Percentiles rank a stretch among this genome's conserved stretches.
Conservation (phyloP, 1,140 invertebrate genomes). For the Zaprionus nigranus region DNA sequence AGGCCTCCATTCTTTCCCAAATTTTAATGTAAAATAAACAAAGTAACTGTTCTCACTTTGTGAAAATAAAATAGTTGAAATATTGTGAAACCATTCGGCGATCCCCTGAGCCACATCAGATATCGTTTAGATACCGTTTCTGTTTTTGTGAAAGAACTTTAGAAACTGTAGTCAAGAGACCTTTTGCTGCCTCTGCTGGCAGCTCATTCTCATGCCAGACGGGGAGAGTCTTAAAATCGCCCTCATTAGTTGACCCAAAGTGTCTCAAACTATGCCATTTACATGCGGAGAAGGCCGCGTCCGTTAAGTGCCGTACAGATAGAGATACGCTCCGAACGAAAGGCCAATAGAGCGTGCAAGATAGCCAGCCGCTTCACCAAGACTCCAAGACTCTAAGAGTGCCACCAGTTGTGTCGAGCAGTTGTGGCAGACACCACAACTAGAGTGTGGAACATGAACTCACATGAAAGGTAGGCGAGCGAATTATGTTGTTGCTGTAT, state of each 20-base stretch:
- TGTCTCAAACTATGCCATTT: slow-evolving; percentile 80
- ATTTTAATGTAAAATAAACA: background rate
- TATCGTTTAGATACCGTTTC: background rate
- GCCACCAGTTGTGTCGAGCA: background rate
- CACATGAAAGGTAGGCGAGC: slow-evolving; percentile 54
- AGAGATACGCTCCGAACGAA: slow-evolving; percentile 12
- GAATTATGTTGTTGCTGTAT: slow-evolving; percentile 72
- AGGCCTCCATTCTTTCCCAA: background rate
- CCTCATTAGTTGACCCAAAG: slow-evolving; percentile 80
- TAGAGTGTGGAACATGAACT: slow-evolving; percentile 16
- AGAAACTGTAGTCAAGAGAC: slow-evolving; percentile 9
- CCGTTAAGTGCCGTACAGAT: slow-evolving; percentile 47
- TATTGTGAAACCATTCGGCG: background rate
- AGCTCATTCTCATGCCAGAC: slow-evolving; percentile 60
- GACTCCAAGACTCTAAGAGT: background rate
- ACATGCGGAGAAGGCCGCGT: slow-evolving; percentile 68
- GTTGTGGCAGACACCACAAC: slow-evolving; percentile 6
- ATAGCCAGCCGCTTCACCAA: slow-evolving; percentile 54
- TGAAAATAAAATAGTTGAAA: background rate
- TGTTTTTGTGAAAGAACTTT: background rate
- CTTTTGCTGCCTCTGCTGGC: slow-evolving; percentile 22
- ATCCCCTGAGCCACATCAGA: background rate
- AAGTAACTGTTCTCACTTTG: background rate
- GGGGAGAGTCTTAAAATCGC: slow-evolving; percentile 38
- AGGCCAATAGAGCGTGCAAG: slow-evolving; percentile 74